These are phyloP conservation scores for Cephus pulcher DNA, from an alignment of 2,888 invertebrate genomes.

Conservation along the genomic window DNA sequence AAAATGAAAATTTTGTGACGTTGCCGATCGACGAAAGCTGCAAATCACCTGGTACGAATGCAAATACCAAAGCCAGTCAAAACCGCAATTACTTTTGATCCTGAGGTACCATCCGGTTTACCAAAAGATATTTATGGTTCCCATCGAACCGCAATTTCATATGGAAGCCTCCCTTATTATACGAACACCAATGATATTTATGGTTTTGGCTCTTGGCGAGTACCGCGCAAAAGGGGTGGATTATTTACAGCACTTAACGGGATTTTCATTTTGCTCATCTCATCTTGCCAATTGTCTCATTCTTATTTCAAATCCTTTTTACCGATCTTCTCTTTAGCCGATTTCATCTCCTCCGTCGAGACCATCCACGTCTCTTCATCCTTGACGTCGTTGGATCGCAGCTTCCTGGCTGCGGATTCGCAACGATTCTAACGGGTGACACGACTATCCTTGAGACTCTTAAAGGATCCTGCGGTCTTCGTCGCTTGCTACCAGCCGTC, in stretches of 20 bases:
- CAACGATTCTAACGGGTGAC: neutral
- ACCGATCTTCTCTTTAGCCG: slow-evolving; percentile 19
- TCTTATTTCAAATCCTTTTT: neutral
- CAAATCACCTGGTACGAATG: neutral
- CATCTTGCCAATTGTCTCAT: neutral
- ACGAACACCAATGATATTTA: neutral
- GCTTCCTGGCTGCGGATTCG: neutral
- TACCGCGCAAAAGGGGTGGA: neutral
- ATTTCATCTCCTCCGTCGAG: slow-evolving; percentile 23
- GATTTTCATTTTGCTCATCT: neutral
- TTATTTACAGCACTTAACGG: neutral
- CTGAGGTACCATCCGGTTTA: slow-evolving; percentile 17
- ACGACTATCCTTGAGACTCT: neutral
- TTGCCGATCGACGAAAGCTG: neutral
- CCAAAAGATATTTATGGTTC: neutral
- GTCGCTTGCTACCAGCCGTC: neutral
- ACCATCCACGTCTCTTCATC: slow-evolving; percentile 11
- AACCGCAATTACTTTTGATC: slow-evolving; percentile 30
- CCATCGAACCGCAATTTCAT: slow-evolving; percentile 7
- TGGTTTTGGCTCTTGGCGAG: slow-evolving; percentile 20
- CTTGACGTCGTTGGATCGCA: neutral
- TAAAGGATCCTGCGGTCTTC: neutral
- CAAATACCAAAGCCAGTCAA: neutral
- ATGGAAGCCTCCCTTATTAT: neutral
- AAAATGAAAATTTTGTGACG: neutral